Percentiles rank a stretch among this genome's conserved stretches.
Conservation (phyloP, 1,140 invertebrate species). For the Tetramorium simillimum region DNA sequence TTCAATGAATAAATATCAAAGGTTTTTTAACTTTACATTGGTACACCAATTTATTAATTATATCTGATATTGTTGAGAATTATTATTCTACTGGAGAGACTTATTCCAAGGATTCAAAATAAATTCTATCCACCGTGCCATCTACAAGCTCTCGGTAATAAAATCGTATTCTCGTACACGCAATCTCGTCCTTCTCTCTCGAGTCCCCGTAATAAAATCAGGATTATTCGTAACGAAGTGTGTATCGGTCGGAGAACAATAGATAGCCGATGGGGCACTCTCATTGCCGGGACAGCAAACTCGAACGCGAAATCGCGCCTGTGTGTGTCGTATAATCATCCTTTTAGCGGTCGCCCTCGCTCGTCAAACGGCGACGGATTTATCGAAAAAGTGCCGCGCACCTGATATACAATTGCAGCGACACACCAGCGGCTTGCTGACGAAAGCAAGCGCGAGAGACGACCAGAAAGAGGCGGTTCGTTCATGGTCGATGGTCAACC, state of each 20-base stretch:
- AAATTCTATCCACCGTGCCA: background rate
- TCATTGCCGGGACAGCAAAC: background rate
- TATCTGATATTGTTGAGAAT: background rate
- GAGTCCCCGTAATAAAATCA: constrained; percentile 12
- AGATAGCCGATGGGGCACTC: background rate
- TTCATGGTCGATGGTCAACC: constrained; percentile 49
- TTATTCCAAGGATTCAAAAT: background rate
- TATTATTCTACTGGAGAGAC: background rate
- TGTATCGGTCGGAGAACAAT: constrained; percentile 12
- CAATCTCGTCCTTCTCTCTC: constrained; percentile 22
- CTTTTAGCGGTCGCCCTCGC: constrained; percentile 21
- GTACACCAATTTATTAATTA: background rate
- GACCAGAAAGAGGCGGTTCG: constrained; percentile 51
- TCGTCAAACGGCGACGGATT: constrained; percentile 42
- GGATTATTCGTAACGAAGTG: constrained; percentile 46
- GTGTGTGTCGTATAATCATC: background rate
- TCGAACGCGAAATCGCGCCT: background rate
- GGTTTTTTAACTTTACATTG: background rate
- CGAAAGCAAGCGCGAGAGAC: constrained; percentile 17
- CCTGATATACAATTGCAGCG: constrained; percentile 50
- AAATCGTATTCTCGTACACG: constrained; percentile 6
- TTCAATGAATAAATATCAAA: background rate
- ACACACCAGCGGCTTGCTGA: constrained; percentile 43
- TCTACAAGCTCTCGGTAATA: constrained; percentile 15
- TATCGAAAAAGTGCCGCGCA: constrained; percentile 43